Base-by-base conservation (phyloP, 2,888 invertebrate species). In the Rotaria sp. region DNA sequence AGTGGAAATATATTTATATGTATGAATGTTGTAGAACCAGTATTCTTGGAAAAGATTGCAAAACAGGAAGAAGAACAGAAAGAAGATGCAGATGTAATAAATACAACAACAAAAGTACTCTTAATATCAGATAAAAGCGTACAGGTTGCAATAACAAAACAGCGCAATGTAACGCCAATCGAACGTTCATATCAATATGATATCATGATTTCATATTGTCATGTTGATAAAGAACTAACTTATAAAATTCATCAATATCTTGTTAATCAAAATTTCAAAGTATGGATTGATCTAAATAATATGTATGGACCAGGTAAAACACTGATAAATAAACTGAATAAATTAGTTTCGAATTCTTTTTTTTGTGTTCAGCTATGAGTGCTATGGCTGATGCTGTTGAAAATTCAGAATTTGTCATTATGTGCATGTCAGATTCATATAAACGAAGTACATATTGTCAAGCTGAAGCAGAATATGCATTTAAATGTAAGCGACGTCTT, bases 401-500 rank as follows among this genome's bases (percentile, higher is more conserved):
- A 59, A 48, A 55, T 10, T 57, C 55, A 21, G 38, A 55, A 55
- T 84, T 55, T 41, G n/a, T 84, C 11, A 15, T 84, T 1, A 15
- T 84, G 24, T 48, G 52, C 2, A 84, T 84, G 84, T 57, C 84
- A 5, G 84, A 84, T 55, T 26, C 38, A 13, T 84, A 52, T 10
- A 84, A 84, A 41, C 84, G 52, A 24, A 50, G n/a, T 15, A 24
- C 84, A 21, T 45, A 84, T 59, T 84, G 84, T 41, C 84, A 59
- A 55, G 84, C 84, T 30, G 84, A 84, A 59, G 52, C 84, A 3
- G 84, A 84, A 59, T 84, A 84, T 59, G 55, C 84, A 50, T 84
- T 84, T 18, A 52, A 84, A 5, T 41, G 38, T 10, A 84, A 84
- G 38, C 52, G 57, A 26, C 50, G 55, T 35, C 13, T 84, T 10